Base-by-base conservation (phyloP, 2,797 vertebrate genomes). In the Acestrorhynchus altus region DNA sequence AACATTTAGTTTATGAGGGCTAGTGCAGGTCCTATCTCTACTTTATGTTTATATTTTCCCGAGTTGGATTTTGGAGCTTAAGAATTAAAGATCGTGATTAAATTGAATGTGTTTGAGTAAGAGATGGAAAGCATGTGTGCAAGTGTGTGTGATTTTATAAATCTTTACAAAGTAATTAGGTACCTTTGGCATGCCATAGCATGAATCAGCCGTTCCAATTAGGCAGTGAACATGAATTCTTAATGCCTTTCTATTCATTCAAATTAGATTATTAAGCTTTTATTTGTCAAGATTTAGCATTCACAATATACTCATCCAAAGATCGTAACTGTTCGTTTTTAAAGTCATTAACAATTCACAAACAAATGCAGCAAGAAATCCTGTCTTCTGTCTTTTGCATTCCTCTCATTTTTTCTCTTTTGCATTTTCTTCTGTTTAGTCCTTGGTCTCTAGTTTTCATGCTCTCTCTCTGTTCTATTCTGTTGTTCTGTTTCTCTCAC, bases 131-230 rank as follows among this genome's bases (percentile, higher is more conserved):
- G 40, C 54, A 26, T 22, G 59, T 66, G 47, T 66, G 47, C 46
- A 16, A 65, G 68, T 20, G 20, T 13, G 51, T 44, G 28, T 8
- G 6, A 59, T 52, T 35, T 2, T 35, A 35, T 35, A 35, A 35
- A 35, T 2, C 31, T 35, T 35, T 26, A 52, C 28, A n/a, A 18
- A 47, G 6, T 39, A 61, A 60, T 35, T 35, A 44, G 39, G 40
- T 42, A 39, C 59, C 24, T 68, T 68, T 63, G 57, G 16, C 8
- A 9, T 59, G 52, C 52, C 52, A 75, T 72, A 59, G 78, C 52
- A 76, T 70, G 59, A 81, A 75, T 81, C 74, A 61, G 66, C 63
- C 75, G 67, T 81, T 83, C 75, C 76, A 77, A 63, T 85, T 86
- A 82, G 47, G 70, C 63, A 57, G 64, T 73, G 76, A 66, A 72